Percentiles rank a stretch among this genome's conserved stretches.
phyloP scores from a whole-genome alignment of 2,888 invertebrate species.

The Rhimphoctona megacephalus region DNA sequence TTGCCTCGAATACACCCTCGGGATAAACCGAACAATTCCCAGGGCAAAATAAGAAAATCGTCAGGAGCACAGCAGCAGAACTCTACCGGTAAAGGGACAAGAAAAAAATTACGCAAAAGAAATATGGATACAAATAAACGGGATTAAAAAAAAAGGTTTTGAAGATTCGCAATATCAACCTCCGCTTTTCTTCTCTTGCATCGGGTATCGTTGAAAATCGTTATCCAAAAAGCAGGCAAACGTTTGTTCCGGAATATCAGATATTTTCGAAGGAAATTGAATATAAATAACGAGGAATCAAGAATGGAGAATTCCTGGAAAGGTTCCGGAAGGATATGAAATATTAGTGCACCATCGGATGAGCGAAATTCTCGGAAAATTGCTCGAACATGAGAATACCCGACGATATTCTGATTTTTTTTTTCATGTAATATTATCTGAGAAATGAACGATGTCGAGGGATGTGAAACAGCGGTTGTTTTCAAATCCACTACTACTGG shows the following conservation, averaged over 20 bases:
- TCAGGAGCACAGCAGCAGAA: conserved; percentile 17
- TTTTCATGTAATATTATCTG: neutral
- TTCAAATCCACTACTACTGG: neutral
- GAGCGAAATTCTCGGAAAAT: neutral
- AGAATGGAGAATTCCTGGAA: neutral
- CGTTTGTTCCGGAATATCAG: neutral
- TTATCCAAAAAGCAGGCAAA: conserved; percentile 7
- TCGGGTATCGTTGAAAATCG: neutral
- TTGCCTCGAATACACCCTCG: conserved; percentile 72
- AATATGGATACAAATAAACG: conserved; percentile 27
- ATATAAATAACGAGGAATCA: neutral
- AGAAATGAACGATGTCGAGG: conserved; percentile 12
- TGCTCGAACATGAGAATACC: neutral
- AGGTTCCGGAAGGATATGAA: conserved; percentile 17
- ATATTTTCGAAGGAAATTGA: conserved; percentile 8
- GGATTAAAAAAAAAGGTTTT: conserved; percentile 29
- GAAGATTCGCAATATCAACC: conserved; percentile 34
- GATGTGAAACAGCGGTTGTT: neutral
- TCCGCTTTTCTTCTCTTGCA: neutral
- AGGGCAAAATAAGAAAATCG: conserved; percentile 63
- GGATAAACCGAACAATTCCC: conserved; percentile 63
- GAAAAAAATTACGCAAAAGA: conserved; percentile 24
- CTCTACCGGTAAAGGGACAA: conserved; percentile 5
- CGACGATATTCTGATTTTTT: neutral
- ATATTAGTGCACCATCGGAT: conserved; percentile 8